Conservation (phyloP, 2,113 vertebrate species). For the Rhinolophus ferrumequinum region DNA sequence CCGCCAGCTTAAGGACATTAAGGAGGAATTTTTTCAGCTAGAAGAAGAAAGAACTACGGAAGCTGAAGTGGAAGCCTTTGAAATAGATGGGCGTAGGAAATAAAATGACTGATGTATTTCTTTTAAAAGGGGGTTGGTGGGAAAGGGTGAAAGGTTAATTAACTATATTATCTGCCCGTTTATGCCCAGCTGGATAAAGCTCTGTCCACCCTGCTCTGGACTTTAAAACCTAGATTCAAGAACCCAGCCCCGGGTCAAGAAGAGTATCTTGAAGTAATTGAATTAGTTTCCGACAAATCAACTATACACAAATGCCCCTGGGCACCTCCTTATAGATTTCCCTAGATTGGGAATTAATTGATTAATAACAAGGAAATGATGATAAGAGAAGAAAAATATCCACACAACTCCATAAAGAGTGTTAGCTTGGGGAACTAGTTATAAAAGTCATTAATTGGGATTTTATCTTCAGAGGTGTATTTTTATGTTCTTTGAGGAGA, state of each 20-base stretch:
- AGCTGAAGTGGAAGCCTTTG: conserved; percentile 71
- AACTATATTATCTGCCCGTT: conserved; percentile 86
- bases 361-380: conserved; percentile 74
- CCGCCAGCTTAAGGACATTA: conserved; percentile 86
- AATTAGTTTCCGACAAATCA: conserved; percentile 78
- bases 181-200: conserved; percentile 87
- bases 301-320: conserved; percentile 58
- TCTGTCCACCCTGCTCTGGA: conserved; percentile 70
- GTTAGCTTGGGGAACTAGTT: conserved; percentile 51
- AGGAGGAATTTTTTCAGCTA: conserved; percentile 86
- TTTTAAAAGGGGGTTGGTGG: conserved; percentile 75
- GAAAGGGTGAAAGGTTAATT: conserved; percentile 88
- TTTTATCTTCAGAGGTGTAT: conserved; percentile 64
- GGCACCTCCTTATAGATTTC: conserved; percentile 18
- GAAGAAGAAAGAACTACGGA: conserved; percentile 73
- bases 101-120: conserved; percentile 80
- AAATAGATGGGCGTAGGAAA: conserved; percentile 80
- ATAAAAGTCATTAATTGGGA: conserved; percentile 60
- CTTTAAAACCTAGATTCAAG: conserved; percentile 80
- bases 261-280: conserved; percentile 83
- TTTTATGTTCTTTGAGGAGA: conserved; percentile 65
- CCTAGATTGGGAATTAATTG: conserved; percentile 69
- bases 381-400: conserved; percentile 49
- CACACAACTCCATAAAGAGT: conserved; percentile 8
- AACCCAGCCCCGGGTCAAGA: conserved; percentile 78